Evolutionary conservation across 2,113 vertebrate species (phyloP).

Genomic region (Uropsilus gracilis): DNA sequence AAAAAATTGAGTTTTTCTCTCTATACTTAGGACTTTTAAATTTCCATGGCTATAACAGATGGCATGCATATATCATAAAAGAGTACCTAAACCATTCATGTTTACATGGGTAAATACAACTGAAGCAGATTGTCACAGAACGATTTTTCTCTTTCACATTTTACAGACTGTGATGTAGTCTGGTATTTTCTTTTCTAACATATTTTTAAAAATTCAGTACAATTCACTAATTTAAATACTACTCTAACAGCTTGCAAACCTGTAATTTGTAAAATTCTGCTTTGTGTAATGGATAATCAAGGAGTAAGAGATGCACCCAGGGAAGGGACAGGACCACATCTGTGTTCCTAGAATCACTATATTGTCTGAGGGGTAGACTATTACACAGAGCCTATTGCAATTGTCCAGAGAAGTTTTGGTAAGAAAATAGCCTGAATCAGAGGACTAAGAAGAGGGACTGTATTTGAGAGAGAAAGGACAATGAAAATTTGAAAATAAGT

Average conservation of each 20-base stretch:
- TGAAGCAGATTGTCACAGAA: background rate
- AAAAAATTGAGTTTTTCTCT: background rate
- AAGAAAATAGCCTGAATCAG: background rate
- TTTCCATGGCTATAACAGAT: background rate
- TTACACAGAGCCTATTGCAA: background rate
- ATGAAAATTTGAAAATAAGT: background rate
- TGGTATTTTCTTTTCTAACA: background rate
- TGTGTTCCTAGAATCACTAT: constrained; percentile 4
- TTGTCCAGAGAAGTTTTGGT: background rate
- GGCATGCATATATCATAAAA: background rate
- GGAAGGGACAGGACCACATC: background rate
- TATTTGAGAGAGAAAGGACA: background rate
- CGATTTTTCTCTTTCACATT: background rate
- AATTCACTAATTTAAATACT: background rate
- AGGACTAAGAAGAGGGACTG: background rate
- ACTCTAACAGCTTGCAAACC: background rate
- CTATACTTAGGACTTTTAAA: background rate
- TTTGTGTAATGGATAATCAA: background rate
- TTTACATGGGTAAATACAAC: background rate
- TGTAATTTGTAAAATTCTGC: background rate
- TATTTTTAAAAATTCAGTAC: background rate
- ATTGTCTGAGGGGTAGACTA: background rate
- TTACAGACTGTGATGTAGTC: background rate
- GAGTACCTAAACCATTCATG: background rate
- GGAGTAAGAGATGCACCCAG: background rate